Evolutionary conservation across 2,113 vertebrate species (phyloP).

Genomic region (Ailuropoda melanoleuca): DNA sequence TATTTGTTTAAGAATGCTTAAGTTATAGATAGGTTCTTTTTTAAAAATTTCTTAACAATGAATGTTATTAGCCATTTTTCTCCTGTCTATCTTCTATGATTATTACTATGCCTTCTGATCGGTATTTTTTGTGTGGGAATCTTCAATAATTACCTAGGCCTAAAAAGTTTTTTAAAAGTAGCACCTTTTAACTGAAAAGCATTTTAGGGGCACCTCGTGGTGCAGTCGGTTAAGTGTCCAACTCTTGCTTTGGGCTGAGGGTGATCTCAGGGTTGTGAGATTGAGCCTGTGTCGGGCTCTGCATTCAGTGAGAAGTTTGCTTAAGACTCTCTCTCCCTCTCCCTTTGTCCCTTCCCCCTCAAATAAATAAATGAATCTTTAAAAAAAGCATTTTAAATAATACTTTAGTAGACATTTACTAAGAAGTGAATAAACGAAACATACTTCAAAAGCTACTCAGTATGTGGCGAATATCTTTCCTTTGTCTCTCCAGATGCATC

Average conservation of each 20-base stretch:
- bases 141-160: neutral
- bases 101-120: neutral
- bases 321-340: too few species aligned
- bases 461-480: neutral
- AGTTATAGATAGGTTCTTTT: neutral
- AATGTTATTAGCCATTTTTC: neutral
- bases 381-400: neutral
- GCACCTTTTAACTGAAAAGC: neutral
- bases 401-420: neutral
- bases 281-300: too few species aligned
- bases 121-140: neutral
- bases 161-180: neutral
- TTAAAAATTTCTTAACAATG: neutral
- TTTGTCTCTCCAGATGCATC: neutral
- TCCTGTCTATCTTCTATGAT: neutral
- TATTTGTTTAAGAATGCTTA: neutral
- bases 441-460: neutral
- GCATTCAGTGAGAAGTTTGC: too few species aligned
- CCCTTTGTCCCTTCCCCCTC: too few species aligned
- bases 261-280: too few species aligned
- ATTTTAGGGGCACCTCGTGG: neutral
- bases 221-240: too few species aligned
- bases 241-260: too few species aligned
- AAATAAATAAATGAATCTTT: too few species aligned
- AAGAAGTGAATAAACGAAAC: neutral